Evolutionary conservation across 2,113 vertebrate species (phyloP).

Genomic region (Isichthys henryi): DNA sequence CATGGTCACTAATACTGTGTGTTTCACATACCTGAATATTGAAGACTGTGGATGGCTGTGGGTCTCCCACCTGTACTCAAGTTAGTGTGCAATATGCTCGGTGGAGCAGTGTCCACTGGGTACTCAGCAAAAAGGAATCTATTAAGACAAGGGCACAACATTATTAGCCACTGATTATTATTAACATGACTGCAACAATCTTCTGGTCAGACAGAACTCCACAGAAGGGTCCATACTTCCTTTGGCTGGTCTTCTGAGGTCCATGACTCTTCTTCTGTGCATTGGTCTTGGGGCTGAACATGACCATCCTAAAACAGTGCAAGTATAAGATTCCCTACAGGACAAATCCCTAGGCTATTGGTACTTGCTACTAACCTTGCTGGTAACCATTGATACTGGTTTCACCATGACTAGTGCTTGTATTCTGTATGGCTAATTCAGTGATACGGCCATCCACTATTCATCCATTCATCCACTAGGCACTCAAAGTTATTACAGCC

Average conservation of each 20-base stretch:
- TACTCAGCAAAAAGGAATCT: constrained; percentile 54
- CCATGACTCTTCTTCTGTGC: constrained; percentile 41
- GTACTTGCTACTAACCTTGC: neutral
- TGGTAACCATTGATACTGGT: neutral
- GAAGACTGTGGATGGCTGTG: constrained; percentile 54
- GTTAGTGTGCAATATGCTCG: constrained; percentile 39
- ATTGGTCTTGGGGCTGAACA: constrained; percentile 71
- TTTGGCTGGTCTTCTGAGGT: constrained; percentile 36
- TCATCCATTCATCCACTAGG: too few species aligned
- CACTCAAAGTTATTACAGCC: neutral
- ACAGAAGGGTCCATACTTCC: constrained; percentile 47
- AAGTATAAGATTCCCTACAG: neutral
- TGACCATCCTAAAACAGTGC: constrained; percentile 50
- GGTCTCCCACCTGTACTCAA: constrained; percentile 43
- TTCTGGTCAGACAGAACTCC: neutral
- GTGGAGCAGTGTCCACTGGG: constrained; percentile 52
- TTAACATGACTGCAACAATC: neutral
- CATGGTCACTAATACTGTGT: neutral
- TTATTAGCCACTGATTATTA: neutral
- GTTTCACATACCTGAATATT: constrained; percentile 67
- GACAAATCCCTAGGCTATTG: neutral
- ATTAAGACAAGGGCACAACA: neutral
- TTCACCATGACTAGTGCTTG: neutral
- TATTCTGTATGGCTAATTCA: neutral
- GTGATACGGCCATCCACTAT: neutral